Conservation (phyloP, 2,113 vertebrate species). For the Petrocephalus zakoni region DNA sequence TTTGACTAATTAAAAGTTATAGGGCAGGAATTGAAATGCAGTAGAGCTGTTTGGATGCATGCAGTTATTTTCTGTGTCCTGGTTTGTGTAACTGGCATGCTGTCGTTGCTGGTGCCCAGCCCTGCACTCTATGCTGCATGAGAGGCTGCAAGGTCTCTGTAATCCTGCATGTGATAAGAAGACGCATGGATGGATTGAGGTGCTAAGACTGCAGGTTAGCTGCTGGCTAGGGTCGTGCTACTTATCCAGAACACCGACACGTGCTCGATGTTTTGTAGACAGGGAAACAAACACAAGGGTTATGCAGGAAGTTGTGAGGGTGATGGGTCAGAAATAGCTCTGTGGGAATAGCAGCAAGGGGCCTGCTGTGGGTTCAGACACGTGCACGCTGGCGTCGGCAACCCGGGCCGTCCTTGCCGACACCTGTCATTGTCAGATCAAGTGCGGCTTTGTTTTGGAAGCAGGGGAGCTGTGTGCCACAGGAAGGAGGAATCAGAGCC, state of each 20-base stretch:
- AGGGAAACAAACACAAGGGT: not conserved
- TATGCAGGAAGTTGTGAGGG: not conserved
- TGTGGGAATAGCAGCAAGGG: not conserved
- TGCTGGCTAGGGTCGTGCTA: not conserved
- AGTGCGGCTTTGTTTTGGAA: constrained; percentile 7
- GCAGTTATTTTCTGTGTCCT: not conserved
- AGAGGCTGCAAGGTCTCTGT: not conserved
- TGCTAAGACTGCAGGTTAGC: not conserved
- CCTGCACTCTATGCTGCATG: not conserved
- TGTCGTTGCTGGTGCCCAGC: not conserved
- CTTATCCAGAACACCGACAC: not conserved
- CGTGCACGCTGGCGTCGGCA: not conserved
- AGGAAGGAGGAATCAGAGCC: not conserved
- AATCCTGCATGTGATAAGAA: not conserved
- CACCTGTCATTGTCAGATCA: not conserved
- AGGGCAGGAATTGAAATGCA: not conserved
- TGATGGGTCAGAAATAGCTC: not conserved
- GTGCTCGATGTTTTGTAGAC: not conserved
- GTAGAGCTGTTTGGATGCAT: not conserved
- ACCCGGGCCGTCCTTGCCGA: not conserved
- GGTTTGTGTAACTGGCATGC: not conserved
- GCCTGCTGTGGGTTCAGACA: not conserved
- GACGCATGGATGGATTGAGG: not conserved
- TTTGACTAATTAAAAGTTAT: not conserved
- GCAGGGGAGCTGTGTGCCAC: not conserved